phyloP scores from a whole-genome alignment of 2,113 vertebrate genomes.

The Petrocephalus microphthalmus region DNA sequence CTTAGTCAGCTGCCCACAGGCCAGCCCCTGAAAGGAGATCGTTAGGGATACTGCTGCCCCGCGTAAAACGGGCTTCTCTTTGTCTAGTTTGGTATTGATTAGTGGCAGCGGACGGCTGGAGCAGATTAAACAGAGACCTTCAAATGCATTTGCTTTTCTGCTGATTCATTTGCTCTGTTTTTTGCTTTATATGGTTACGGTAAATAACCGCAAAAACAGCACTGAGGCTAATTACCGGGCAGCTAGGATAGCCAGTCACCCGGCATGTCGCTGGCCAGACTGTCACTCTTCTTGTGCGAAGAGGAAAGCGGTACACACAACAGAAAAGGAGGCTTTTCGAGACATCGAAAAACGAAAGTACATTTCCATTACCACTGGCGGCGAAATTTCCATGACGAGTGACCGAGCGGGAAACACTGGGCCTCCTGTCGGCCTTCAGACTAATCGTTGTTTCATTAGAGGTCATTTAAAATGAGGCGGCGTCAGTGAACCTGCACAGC shows the following conservation, averaged over 20 bases:
- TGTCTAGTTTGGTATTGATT: slow-evolving; percentile 35
- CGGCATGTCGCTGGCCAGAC: neutral
- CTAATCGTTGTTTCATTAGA: neutral
- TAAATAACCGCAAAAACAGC: slow-evolving; percentile 24
- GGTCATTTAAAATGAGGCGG: neutral
- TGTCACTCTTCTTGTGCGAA: neutral
- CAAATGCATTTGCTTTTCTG: slow-evolving; percentile 30
- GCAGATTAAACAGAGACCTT: slow-evolving; percentile 30
- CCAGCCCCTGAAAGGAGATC: slow-evolving; percentile 20
- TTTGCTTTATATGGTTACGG: slow-evolving; percentile 19
- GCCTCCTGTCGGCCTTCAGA: neutral
- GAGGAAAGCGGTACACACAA: neutral
- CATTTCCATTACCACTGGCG: neutral
- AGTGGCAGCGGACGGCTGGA: slow-evolving; percentile 6
- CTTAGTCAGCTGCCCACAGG: slow-evolving; percentile 30
- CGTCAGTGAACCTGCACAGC: neutral
- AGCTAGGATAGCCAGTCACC: neutral
- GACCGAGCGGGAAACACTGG: neutral
- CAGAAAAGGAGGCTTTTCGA: neutral
- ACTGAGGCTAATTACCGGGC: neutral
- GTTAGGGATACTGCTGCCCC: slow-evolving; percentile 34
- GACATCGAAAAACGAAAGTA: neutral
- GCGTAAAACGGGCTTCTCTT: slow-evolving; percentile 29
- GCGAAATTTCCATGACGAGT: neutral
- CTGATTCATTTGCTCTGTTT: slow-evolving; percentile 5